These are phyloP conservation scores for Carassius gibelio DNA, from an alignment of 2,113 vertebrate genomes.

Conservation along the genomic window DNA sequence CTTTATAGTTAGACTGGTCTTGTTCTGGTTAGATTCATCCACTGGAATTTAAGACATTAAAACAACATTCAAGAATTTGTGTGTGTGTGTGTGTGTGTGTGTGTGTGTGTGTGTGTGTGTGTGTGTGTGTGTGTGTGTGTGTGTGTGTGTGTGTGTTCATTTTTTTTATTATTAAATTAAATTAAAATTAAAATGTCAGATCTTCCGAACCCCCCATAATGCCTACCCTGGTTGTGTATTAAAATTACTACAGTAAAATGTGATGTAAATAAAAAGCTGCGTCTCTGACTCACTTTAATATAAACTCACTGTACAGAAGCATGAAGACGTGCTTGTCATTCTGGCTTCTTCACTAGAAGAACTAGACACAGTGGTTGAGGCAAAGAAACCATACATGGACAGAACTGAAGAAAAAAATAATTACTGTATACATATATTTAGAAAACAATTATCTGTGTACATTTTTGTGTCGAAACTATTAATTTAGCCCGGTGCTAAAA, in stretches of 20 bases:
- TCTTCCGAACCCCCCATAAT: background rate
- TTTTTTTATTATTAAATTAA: no score
- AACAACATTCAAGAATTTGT: background rate
- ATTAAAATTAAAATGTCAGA: background rate
- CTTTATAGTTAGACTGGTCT: no score
- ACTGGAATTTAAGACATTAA: background rate
- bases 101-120: no score
- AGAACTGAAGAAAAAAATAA: background rate
- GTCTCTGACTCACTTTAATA: background rate
- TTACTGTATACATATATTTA: background rate
- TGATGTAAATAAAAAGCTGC: background rate
- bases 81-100: no score
- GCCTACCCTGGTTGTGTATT: background rate
- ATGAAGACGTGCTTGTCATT: background rate
- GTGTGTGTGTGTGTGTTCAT: no score
- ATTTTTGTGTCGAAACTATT: background rate
- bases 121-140: no score
- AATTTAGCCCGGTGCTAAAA: background rate
- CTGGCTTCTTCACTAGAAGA: background rate
- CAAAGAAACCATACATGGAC: slow-evolving; percentile 8
- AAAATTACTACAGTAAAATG: background rate
- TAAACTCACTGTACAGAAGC: background rate
- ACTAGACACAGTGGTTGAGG: background rate
- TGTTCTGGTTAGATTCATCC: no score
- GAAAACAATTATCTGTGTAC: background rate